Conservation (phyloP, 2,113 vertebrate species). For the human region DNA sequence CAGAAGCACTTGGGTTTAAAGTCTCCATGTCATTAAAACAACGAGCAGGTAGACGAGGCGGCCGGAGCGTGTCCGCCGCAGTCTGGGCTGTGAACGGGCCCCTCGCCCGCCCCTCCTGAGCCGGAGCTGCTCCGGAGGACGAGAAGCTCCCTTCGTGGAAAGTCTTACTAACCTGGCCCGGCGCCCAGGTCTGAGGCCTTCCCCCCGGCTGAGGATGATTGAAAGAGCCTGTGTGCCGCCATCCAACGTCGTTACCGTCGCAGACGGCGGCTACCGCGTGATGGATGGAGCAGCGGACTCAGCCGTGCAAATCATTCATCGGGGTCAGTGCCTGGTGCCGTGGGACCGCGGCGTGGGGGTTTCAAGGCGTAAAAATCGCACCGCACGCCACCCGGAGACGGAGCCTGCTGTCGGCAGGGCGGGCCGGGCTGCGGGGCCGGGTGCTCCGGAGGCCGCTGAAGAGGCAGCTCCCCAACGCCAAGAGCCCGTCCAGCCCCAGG, state of each 20-base stretch:
- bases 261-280: slow-evolving; percentile 76
- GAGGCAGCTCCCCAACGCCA: neutral
- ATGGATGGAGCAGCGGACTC: slow-evolving; percentile 69
- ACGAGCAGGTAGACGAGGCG: slow-evolving; percentile 80
- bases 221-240: slow-evolving; percentile 86
- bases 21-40: slow-evolving; percentile 83
- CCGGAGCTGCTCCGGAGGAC: slow-evolving; percentile 78
- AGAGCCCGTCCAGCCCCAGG: neutral
- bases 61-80: slow-evolving; percentile 75
- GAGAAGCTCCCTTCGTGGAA: slow-evolving; percentile 94
- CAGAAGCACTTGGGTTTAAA: slow-evolving; percentile 76
- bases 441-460: slow-evolving; percentile 16
- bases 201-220: slow-evolving; percentile 90
- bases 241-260: slow-evolving; percentile 88
- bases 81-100: slow-evolving; percentile 66
- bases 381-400: neutral
- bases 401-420: slow-evolving; percentile 74
- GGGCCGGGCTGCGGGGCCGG: slow-evolving; percentile 70
- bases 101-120: slow-evolving; percentile 59
- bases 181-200: slow-evolving; percentile 87
- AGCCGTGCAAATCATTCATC: slow-evolving; percentile 23
- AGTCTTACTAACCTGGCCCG: slow-evolving; percentile 92
- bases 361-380: slow-evolving; percentile 62
- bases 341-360: slow-evolving; percentile 54
- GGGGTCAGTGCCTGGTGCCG: slow-evolving; percentile 39